Evolutionary conservation across 2,113 vertebrate species (phyloP), one percentile per base, ranked within the genome.

Genomic region (Austrofundulus limnaeus): DNA sequence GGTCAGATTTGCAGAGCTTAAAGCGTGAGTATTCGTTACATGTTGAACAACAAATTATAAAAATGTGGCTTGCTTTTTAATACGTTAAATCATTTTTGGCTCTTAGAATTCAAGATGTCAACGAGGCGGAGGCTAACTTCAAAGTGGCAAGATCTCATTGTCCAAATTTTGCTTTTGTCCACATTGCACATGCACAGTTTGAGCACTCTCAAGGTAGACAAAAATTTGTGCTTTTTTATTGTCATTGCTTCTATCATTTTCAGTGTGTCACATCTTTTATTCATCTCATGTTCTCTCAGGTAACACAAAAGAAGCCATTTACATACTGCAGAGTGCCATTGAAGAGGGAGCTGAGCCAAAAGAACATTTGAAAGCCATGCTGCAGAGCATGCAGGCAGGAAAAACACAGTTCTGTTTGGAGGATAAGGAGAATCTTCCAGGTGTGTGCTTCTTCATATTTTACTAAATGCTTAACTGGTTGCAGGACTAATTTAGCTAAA

Each of bases 121-220:
- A 93, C 65, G 95, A 98, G 25, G 96, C 96, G 37, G 93, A 94
- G 41, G 92, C 94, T 72, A 94, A 95, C 71, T 98, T 98, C 85
- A 94, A 95, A 11, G 88, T 98, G 72, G 95, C 95, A 50, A 93
- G 86, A 80, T 90, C 95, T 74, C 95, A 95, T 80, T 93, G 95
- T 90, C 96, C 94, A 80, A 93, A 91, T 77, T 96, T 98, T 92
- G 95, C 96, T 75, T 97, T 99, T 86, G 97, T 98, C 47, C 96
- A 98, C 16, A 69, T 96, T 70, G 95, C 96, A 74, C 94, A 95
- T 89, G 96, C 96, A 51, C 93, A 96, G 20, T 99, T 97, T 92
- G 95, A 97, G 70, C 88, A 94, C 16, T 92, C 90, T 38, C 94
- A 93, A 94, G 96, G 96, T 98, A 66, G 57, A 80, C 31, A 0